These are phyloP conservation scores for Aurelia sp. DNA, from an alignment of 30 jellyfish, hydroid and myxozoan genomes.

Conservation along the genomic window DNA sequence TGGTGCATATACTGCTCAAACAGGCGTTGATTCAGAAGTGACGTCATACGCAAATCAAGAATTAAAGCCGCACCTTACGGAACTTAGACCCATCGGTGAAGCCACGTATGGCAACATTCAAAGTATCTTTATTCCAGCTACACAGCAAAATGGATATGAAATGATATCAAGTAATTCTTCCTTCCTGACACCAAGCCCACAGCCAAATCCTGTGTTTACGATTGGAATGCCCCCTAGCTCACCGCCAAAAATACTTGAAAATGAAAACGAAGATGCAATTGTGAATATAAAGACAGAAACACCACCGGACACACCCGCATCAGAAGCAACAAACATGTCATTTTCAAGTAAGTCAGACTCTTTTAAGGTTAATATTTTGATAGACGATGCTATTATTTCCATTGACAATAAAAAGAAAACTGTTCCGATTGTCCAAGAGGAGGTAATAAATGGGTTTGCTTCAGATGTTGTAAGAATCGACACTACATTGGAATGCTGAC, in stretches of 20 bases:
- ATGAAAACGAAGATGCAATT: slow-evolving; percentile 41
- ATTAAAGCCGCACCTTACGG: slow-evolving; percentile 77
- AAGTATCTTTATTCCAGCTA: slow-evolving; percentile 73
- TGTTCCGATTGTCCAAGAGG: background rate
- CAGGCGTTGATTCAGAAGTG: slow-evolving; percentile 47
- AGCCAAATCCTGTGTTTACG: slow-evolving; percentile 79
- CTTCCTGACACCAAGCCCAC: slow-evolving; percentile 88
- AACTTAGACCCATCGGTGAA: slow-evolving; percentile 80
- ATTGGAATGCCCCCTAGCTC: slow-evolving; percentile 74
- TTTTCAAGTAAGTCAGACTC: slow-evolving; percentile 81
- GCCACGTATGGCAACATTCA: slow-evolving; percentile 72
- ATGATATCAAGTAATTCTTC: slow-evolving; percentile 71
- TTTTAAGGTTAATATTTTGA: no score
- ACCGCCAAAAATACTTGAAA: slow-evolving; percentile 29
- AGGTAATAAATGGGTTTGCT: background rate
- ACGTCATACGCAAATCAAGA: slow-evolving; percentile 64
- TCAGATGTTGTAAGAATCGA: background rate
- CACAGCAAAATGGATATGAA: slow-evolving; percentile 88
- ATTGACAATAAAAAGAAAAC: background rate
- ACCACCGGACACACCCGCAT: slow-evolving; percentile 90
- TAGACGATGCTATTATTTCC: background rate
- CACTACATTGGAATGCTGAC: background rate
- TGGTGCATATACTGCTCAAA: slow-evolving; percentile 33
- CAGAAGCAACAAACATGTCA: slow-evolving; percentile 63
- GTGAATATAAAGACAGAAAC: slow-evolving; percentile 80